A percentile compares a stretch with the other conserved stretches of the same genome.
phyloP scores from a whole-genome alignment of 2,888 invertebrate species.

The Meganola albula region DNA sequence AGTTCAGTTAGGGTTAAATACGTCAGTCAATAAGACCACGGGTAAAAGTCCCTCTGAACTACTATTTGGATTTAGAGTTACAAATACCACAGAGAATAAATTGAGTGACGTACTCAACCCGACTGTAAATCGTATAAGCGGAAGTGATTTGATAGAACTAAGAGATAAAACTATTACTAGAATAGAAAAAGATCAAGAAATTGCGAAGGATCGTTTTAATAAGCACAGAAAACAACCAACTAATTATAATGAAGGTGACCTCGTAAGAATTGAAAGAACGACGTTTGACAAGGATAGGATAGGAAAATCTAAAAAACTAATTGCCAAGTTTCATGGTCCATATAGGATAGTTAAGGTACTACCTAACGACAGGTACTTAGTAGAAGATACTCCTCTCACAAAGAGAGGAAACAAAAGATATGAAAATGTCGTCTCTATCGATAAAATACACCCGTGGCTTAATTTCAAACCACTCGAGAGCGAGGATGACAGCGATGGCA shows the following conservation, averaged over 20 bases:
- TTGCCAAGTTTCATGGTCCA: constrained; percentile 4
- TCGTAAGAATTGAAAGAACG: constrained; percentile 3
- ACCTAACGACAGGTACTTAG: constrained; percentile 7
- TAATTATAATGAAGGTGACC: constrained; percentile 2
- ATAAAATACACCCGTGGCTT: constrained; percentile 3
- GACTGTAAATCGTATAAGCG: neutral
- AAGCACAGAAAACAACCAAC: constrained; percentile 4
- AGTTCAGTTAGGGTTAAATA: constrained; percentile 17
- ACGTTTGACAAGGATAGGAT: constrained; percentile 4
- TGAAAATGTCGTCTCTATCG: constrained; percentile 1
- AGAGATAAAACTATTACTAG: constrained; percentile 6
- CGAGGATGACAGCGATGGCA: too few relatives aligned
- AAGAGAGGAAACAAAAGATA: constrained; percentile 2
- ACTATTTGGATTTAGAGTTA: constrained; percentile 14
- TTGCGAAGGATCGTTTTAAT: constrained; percentile 8
- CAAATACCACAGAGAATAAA: constrained; percentile 12
- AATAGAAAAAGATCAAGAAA: constrained; percentile 9
- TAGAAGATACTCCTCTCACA: constrained; percentile 3
- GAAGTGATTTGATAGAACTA: constrained; percentile 3
- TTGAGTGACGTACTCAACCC: constrained; percentile 9
- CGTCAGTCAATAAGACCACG: constrained; percentile 11
- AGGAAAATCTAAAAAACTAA: constrained; percentile 5
- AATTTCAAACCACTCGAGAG: too few relatives aligned
- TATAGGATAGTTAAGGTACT: constrained; percentile 5
- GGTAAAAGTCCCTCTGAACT: constrained; percentile 18